Base-by-base conservation (phyloP, 2,888 invertebrate species). In the Cheilosia vernalis region DNA sequence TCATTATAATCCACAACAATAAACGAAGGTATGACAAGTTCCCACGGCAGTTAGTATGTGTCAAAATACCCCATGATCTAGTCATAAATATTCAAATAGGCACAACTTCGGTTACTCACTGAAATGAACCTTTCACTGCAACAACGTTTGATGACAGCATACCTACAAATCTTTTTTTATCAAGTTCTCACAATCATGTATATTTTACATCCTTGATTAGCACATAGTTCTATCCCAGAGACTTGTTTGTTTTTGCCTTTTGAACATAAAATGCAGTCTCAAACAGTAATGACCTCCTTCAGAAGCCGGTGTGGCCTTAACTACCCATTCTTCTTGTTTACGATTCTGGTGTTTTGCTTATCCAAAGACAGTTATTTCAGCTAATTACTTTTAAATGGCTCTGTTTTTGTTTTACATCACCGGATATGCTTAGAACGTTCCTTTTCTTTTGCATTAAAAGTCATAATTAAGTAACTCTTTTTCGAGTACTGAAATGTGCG, bases 371-470 rank as follows among this genome's bases (percentile, higher is more conserved):
- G 56, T 44, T 55, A 60, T 47, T 37, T 60, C 60, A 44, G 53
- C 33, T 77, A 69, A 77, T 77, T 61, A 69, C 77, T 69, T 69
- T 77, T 67, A 69, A 77, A 77, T 77, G 67, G 13, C 1, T 42
- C 53, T 56, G 24, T 60, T 33, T 19, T 47, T 21, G 7, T 15
- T 40, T 27, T 42, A 13, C 33, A 47, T 17, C 30, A 37, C 37
- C 69, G 70, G 70, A 58, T 70, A 49, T 70, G 70, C 17, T n/a
- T 27, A 7, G 37, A 33, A 13, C 33, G 19, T 37, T 24, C 17
- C 13, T 13, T 30, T 27, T 27, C 17, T 27, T 60, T 60, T 51
- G 40, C 51, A 40, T 51, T 40, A 40, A 27, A 60, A 60, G 4
- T 9, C 27, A 60, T 49, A 40, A 58, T 17, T 37, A 37, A 13